Conservation (phyloP, 1,140 invertebrate genomes). For the Drosophila dunni region DNA sequence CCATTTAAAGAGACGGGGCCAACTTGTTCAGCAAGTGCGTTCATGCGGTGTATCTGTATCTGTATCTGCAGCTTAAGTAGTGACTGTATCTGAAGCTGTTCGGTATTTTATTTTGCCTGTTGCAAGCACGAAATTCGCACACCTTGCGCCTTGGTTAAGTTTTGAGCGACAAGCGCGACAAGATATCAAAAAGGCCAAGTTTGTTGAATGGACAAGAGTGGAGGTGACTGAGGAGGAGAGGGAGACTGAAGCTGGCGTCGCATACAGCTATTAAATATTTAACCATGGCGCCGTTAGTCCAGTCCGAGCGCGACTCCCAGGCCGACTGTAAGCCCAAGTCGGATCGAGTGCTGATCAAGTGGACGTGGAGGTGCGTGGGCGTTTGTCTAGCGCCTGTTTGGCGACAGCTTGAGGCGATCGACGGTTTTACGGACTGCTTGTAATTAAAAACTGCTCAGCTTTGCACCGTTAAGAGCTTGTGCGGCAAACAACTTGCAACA, state of each 20-base stretch:
- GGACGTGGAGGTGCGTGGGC: slow-evolving; percentile 62
- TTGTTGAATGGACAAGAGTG: slow-evolving; percentile 49
- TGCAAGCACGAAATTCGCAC: slow-evolving; percentile 64
- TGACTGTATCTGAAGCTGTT: slow-evolving; percentile 20
- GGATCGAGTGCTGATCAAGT: slow-evolving; percentile 51
- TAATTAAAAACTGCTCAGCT: slow-evolving; percentile 69
- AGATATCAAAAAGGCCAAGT: slow-evolving; percentile 72
- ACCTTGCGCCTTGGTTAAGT: slow-evolving; percentile 61
- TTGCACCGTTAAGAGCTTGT: slow-evolving; percentile 24
- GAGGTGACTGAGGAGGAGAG: slow-evolving; percentile 17
- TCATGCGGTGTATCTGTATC: slow-evolving; percentile 11
- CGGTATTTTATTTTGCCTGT: slow-evolving; percentile 3
- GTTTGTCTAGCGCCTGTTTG: slow-evolving; percentile 73
- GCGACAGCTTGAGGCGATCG: slow-evolving; percentile 56
- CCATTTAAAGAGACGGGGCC: slow-evolving; percentile 10
- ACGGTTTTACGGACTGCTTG: slow-evolving; percentile 41
- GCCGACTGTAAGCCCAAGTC: slow-evolving; percentile 6
- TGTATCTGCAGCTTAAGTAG: neutral
- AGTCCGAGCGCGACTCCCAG: slow-evolving; percentile 1
- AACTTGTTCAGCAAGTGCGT: slow-evolving; percentile 8
- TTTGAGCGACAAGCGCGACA: slow-evolving; percentile 77
- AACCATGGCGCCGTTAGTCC: slow-evolving; percentile 48
- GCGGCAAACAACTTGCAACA: slow-evolving; percentile 41
- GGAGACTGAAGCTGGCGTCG: slow-evolving; percentile 23
- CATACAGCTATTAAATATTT: slow-evolving; percentile 60